Evolutionary conservation across 1,140 invertebrate genomes (phyloP).

Genomic region (Brachionus paranguensis): DNA sequence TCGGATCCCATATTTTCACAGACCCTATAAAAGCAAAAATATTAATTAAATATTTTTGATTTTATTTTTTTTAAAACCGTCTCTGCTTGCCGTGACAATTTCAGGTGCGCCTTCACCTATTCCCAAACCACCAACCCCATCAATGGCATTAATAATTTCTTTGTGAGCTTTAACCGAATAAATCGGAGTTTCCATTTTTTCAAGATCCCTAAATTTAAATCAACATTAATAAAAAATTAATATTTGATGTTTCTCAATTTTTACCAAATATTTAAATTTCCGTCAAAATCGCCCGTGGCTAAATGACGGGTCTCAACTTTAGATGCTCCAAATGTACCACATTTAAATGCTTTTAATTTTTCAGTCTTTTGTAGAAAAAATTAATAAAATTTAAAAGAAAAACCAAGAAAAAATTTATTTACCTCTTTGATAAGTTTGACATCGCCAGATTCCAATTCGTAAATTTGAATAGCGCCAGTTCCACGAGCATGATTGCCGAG

Average conservation of each 20-base stretch:
- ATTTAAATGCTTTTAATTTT: slow-evolving; percentile 77
- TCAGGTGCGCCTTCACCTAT: slow-evolving; percentile 82
- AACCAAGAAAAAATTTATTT: neutral
- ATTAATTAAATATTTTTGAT: too few species aligned
- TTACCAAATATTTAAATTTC: slow-evolving; percentile 69
- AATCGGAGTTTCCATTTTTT: slow-evolving; percentile 65
- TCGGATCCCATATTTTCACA: slow-evolving; percentile 89
- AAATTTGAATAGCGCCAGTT: slow-evolving; percentile 78
- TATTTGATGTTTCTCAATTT: neutral
- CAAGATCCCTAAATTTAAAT: slow-evolving; percentile 64
- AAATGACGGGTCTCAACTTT: slow-evolving; percentile 67
- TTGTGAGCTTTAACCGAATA: slow-evolving; percentile 77
- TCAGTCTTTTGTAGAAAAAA: slow-evolving; percentile 58
- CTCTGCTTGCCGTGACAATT: slow-evolving; percentile 83
- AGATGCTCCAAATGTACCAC: slow-evolving; percentile 82
- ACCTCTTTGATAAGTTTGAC: slow-evolving; percentile 66
- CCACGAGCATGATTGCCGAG: slow-evolving; percentile 76
- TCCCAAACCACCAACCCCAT: slow-evolving; percentile 79
- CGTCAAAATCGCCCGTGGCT: slow-evolving; percentile 84
- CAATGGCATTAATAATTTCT: slow-evolving; percentile 82
- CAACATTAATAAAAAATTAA: neutral
- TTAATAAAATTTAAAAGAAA: slow-evolving; percentile 1
- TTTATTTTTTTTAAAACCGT: slow-evolving; percentile 62
- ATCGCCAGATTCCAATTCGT: slow-evolving; percentile 69
- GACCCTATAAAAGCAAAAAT: slow-evolving; percentile 58